A percentile compares a stretch with the other conserved stretches of the same genome.
Conservation (phyloP, 1,140 invertebrate genomes). For the Trichonephila inaurata region DNA sequence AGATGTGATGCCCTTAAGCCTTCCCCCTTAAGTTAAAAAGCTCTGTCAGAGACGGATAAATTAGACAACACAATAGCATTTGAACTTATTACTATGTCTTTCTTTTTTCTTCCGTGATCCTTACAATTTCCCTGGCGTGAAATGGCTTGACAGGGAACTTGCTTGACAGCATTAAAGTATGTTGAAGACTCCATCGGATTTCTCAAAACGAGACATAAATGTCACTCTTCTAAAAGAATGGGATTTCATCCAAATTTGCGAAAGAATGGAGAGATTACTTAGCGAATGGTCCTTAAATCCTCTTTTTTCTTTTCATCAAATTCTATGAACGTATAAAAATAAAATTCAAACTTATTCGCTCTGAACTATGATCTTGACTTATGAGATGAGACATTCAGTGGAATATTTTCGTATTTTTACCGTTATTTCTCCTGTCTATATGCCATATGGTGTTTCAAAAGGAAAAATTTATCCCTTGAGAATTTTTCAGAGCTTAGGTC, state of each 20-base stretch:
- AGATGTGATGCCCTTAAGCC: not conserved
- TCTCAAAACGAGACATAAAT: constrained; percentile 5
- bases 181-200: not conserved
- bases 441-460: no score
- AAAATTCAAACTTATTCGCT: no score
- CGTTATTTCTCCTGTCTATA: no score
- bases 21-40: not conserved
- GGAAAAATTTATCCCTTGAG: no score
- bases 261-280: constrained; percentile 13
- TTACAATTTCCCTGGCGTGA: not conserved
- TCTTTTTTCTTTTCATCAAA: no score
- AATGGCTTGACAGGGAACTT: not conserved
- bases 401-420: no score
- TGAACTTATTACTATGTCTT: not conserved
- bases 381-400: no score
- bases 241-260: not conserved
- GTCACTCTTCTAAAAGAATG: constrained; percentile 27
- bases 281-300: not conserved
- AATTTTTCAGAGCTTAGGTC: no score
- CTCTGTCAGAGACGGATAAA: not conserved
- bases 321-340: no score
- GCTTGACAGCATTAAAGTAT: not conserved
- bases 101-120: not conserved
- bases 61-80: not conserved
- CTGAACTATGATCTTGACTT: no score